Evolutionary conservation across 2,888 invertebrate species (phyloP).

Genomic region (Hyposoter didymator): DNA sequence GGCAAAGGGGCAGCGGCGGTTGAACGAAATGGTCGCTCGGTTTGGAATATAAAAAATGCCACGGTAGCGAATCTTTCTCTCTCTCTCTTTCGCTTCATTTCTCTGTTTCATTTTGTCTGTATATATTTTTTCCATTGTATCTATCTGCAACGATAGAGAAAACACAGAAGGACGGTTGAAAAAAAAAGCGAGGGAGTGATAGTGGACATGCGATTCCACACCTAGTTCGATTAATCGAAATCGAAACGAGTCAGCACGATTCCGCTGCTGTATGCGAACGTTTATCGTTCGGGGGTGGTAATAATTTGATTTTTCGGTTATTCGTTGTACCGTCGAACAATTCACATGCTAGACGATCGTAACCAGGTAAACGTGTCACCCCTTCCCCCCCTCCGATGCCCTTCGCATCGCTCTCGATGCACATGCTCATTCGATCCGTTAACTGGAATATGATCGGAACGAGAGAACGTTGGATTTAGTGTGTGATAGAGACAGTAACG

Average conservation of each 20-base stretch:
- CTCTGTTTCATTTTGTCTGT: constrained; percentile 9
- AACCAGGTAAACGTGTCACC: constrained; percentile 23
- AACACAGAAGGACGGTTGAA: background rate
- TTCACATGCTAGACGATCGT: constrained; percentile 50
- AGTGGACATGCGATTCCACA: constrained; percentile 59
- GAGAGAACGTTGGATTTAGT: constrained; percentile 50
- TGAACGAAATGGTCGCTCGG: constrained; percentile 23
- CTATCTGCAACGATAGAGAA: background rate
- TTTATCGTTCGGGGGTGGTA: constrained; percentile 78
- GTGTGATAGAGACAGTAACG: constrained; percentile 49
- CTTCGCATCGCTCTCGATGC: background rate
- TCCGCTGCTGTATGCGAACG: constrained; percentile 72
- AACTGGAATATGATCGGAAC: constrained; percentile 62
- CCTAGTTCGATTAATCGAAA: constrained; percentile 81
- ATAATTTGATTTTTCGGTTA: constrained; percentile 79
- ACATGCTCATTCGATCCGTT: constrained; percentile 64
- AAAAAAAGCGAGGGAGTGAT: constrained; percentile 2
- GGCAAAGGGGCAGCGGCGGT: constrained; percentile 11
- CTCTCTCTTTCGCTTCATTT: background rate
- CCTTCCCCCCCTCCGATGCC: background rate
- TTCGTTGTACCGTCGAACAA: constrained; percentile 56
- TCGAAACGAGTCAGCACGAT: constrained; percentile 76
- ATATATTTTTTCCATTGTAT: background rate
- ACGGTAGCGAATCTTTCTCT: constrained; percentile 37
- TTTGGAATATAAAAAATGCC: constrained; percentile 58